Conservation (phyloP, 1,140 invertebrate genomes). For the Agrypnia vestita region DNA sequence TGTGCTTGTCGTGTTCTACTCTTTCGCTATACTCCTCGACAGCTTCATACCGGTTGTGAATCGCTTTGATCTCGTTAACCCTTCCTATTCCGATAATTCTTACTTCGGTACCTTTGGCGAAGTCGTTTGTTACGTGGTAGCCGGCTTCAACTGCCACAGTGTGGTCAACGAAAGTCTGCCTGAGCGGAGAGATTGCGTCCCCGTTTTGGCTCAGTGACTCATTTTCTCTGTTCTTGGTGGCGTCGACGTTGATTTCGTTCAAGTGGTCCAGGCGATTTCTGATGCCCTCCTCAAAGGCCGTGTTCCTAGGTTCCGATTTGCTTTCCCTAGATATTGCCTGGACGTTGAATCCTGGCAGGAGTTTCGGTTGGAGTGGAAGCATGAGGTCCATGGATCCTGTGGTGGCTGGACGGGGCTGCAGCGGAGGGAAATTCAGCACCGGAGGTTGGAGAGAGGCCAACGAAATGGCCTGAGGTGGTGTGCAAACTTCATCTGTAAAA, state of each 20-base stretch:
- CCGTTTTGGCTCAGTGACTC: conserved; percentile 18
- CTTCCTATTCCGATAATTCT: not conserved
- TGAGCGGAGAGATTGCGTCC: not conserved
- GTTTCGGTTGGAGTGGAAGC: conserved; percentile 78
- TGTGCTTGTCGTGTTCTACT: not conserved
- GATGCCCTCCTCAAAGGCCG: conserved; percentile 53
- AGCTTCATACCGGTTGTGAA: not conserved
- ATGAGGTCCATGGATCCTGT: conserved; percentile 77
- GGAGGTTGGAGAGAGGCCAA: conserved; percentile 70
- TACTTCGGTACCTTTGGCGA: not conserved
- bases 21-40: not conserved
- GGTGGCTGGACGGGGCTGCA: conserved; percentile 79
- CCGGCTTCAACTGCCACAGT: not conserved
- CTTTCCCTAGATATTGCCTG: conserved; percentile 53
- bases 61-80: not conserved
- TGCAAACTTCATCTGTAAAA: conserved; percentile 70
- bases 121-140: not conserved
- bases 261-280: conserved; percentile 53
- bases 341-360: conserved; percentile 69
- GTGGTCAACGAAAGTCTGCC: not conserved
- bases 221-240: not conserved
- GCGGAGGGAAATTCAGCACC: conserved; percentile 70
- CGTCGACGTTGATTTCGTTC: conserved; percentile 50
- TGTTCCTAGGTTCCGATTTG: conserved; percentile 53
- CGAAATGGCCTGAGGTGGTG: conserved; percentile 71